phyloP scores from a whole-genome alignment of 2,888 invertebrate genomes.

The Phaedon cochleariae region DNA sequence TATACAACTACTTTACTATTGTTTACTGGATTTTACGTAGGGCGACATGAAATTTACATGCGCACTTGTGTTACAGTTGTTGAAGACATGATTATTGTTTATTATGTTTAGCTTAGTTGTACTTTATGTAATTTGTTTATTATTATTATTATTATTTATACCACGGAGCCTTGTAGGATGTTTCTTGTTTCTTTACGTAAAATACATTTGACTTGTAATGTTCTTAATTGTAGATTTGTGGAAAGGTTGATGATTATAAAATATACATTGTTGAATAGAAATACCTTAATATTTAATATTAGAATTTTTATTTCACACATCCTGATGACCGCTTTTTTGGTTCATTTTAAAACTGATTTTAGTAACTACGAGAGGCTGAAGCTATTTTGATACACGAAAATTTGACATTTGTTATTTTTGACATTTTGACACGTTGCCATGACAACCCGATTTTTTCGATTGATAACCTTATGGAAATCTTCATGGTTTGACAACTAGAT shows the following conservation, averaged over 20 bases:
- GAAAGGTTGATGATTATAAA: constrained; percentile 66
- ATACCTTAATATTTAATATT: constrained; percentile 63
- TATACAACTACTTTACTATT: constrained; percentile 48
- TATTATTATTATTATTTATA: constrained; percentile 54
- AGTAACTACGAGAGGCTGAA: too few relatives aligned
- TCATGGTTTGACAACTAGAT: too few relatives aligned
- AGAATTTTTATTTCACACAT: constrained; percentile 27
- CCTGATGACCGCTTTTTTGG: too few relatives aligned
- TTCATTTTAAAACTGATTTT: too few relatives aligned
- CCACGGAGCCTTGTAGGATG: constrained; percentile 58
- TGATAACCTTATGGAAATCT: too few relatives aligned
- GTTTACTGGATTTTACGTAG: constrained; percentile 60
- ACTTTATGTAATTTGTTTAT: constrained; percentile 57
- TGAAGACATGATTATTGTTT: constrained; percentile 57
- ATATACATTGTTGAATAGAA: constrained; percentile 66
- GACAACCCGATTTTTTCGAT: too few relatives aligned
- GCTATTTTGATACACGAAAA: too few relatives aligned
- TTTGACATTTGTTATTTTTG: too few relatives aligned
- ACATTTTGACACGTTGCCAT: too few relatives aligned
- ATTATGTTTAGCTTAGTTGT: constrained; percentile 60
- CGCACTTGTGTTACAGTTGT: constrained; percentile 59
- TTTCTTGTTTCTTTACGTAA: constrained; percentile 61
- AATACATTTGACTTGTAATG: constrained; percentile 62
- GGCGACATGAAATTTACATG: constrained; percentile 58
- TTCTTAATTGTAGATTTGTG: constrained; percentile 66